These are phyloP conservation scores for Chascanopsetta lugubris DNA, from an alignment of 2,113 vertebrate genomes.

Conservation along the genomic window DNA sequence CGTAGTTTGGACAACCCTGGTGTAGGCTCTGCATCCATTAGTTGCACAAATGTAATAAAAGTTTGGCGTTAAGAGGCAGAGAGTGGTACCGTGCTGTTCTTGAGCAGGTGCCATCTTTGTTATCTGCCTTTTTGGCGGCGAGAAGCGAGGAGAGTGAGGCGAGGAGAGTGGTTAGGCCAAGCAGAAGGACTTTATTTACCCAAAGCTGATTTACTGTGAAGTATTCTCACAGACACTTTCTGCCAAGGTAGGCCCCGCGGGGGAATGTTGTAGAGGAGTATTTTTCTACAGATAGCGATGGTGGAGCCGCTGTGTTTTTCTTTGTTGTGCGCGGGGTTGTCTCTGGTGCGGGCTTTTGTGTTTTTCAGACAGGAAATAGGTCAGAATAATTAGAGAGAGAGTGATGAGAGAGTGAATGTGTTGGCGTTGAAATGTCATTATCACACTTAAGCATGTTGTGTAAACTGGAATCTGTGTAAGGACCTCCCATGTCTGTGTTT, in stretches of 20 bases:
- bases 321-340: background rate
- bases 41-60: background rate
- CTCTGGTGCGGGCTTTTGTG: background rate
- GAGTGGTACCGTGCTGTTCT: conserved; percentile 18
- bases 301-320: conserved; percentile 20
- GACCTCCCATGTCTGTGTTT: conserved; percentile 36
- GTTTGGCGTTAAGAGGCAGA: conserved; percentile 27
- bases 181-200: conserved; percentile 48
- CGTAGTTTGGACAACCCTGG: too few relatives aligned
- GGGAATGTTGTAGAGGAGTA: conserved; percentile 19
- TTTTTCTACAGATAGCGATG: background rate
- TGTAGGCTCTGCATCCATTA: background rate
- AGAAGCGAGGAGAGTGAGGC: background rate
- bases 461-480: conserved; percentile 38
- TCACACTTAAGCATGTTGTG: conserved; percentile 31
- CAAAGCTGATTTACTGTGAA: conserved; percentile 51
- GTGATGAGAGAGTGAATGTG: conserved; percentile 19
- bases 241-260: conserved; percentile 1
- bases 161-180: conserved; percentile 2
- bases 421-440: conserved; percentile 13
- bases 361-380: conserved; percentile 12
- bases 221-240: conserved; percentile 30
- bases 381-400: background rate
- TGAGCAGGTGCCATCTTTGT: conserved; percentile 44
- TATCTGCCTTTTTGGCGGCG: conserved; percentile 11